phyloP scores from a whole-genome alignment of 2,113 vertebrate species.

The Donacobius atricapilla region DNA sequence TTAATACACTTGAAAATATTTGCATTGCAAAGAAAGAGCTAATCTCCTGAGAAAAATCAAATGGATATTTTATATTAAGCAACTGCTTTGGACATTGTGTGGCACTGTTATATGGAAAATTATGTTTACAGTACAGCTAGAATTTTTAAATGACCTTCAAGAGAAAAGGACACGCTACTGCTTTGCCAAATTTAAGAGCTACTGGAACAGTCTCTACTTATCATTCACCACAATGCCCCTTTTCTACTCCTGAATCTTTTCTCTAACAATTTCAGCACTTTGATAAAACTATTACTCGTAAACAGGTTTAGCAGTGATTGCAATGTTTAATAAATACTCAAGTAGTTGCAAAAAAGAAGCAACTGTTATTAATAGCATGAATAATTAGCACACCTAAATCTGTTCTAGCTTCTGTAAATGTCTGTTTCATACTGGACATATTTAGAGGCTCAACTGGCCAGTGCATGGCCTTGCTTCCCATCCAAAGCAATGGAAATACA shows the following conservation, averaged over 20 bases:
- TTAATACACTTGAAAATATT: slow-evolving; percentile 86
- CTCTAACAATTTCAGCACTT: background rate
- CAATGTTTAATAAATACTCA: background rate
- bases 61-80: slow-evolving; percentile 73
- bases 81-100: slow-evolving; percentile 34
- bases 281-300: slow-evolving; percentile 11
- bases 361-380: background rate
- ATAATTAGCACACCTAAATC: background rate
- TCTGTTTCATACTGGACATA: background rate
- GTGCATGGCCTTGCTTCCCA: background rate
- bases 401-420: background rate
- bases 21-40: slow-evolving; percentile 79
- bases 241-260: background rate
- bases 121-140: slow-evolving; percentile 35
- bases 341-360: background rate
- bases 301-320: slow-evolving; percentile 25
- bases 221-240: background rate
- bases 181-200: slow-evolving; percentile 41
- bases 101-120: slow-evolving; percentile 45
- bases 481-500: background rate
- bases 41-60: slow-evolving; percentile 76
- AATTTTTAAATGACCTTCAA: slow-evolving; percentile 64
- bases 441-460: background rate
- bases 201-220: background rate
- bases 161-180: background rate